Percentiles rank a stretch among this genome's conserved stretches.
Conservation (phyloP, 1,140 invertebrate genomes). For the Gryon sp. region DNA sequence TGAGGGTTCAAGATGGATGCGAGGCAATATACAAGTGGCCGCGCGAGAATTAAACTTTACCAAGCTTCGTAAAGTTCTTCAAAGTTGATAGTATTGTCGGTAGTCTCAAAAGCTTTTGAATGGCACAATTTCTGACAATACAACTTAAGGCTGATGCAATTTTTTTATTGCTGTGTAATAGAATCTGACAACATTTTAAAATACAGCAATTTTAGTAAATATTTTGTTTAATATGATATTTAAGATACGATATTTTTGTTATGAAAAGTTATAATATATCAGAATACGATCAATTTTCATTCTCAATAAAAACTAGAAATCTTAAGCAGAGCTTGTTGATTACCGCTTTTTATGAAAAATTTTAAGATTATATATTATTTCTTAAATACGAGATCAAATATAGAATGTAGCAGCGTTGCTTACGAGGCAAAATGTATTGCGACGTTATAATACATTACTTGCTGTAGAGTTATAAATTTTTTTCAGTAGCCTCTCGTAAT, state of each 20-base stretch:
- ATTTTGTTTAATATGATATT: too few species aligned
- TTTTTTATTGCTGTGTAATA: too few species aligned
- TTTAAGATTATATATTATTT: too few species aligned
- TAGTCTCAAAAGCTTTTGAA: slow-evolving; percentile 43
- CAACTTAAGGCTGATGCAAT: slow-evolving; percentile 25
- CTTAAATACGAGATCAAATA: slow-evolving; percentile 32
- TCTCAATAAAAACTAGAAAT: too few species aligned
- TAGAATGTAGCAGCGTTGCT: too few species aligned
- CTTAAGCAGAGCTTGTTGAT: too few species aligned
- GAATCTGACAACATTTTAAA: too few species aligned
- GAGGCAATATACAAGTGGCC: slow-evolving; percentile 70
- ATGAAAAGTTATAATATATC: too few species aligned
- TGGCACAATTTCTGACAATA: slow-evolving; percentile 40
- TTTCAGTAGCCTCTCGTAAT: slow-evolving; percentile 51
- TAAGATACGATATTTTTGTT: too few species aligned
- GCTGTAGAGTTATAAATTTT: slow-evolving; percentile 57
- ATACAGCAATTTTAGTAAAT: too few species aligned
- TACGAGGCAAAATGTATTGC: slow-evolving; percentile 55
- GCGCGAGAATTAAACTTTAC: slow-evolving; percentile 65
- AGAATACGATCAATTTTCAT: too few species aligned
- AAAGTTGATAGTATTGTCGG: slow-evolving; percentile 58
- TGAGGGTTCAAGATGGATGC: slow-evolving; percentile 76
- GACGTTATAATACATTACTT: slow-evolving; percentile 57
- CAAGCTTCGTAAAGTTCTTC: slow-evolving; percentile 57
- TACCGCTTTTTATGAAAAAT: too few species aligned